Conservation (phyloP, 2,113 vertebrate species). For the Motacilla alba region DNA sequence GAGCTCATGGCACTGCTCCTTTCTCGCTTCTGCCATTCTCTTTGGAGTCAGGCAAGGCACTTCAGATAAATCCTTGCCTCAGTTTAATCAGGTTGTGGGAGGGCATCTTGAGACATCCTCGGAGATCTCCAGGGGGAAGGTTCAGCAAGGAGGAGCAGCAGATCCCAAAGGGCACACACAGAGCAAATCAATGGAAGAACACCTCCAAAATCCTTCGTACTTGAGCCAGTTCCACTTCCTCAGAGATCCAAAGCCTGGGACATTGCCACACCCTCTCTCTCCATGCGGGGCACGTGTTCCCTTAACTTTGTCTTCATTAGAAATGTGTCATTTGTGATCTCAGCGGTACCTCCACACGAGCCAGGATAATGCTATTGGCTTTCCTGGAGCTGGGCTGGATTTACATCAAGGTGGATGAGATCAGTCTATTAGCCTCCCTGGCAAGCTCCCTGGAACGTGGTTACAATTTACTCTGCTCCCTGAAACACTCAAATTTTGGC, state of each 20-base stretch:
- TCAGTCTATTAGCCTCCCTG: constrained; percentile 49
- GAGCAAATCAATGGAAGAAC: background rate
- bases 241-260: background rate
- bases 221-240: background rate
- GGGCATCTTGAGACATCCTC: background rate
- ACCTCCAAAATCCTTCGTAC: background rate
- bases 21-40: background rate
- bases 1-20: background rate
- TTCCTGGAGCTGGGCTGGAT: constrained; percentile 33
- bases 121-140: background rate
- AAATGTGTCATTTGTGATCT: constrained; percentile 6
- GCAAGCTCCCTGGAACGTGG: constrained; percentile 54
- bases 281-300: background rate
- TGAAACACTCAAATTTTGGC: background rate
- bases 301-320: background rate
- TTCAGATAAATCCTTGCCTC: background rate
- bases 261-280: background rate
- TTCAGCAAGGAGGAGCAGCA: background rate
- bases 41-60: background rate
- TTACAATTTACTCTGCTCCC: constrained; percentile 51
- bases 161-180: background rate
- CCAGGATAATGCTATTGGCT: constrained; percentile 24
- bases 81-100: background rate
- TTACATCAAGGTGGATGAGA: constrained; percentile 66
- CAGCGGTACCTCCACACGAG: background rate